A percentile compares a stretch with the other conserved stretches of the same genome.
Evolutionary conservation across 2,797 vertebrate species (phyloP).

Genomic region (Anabacerthia variegaticeps): DNA sequence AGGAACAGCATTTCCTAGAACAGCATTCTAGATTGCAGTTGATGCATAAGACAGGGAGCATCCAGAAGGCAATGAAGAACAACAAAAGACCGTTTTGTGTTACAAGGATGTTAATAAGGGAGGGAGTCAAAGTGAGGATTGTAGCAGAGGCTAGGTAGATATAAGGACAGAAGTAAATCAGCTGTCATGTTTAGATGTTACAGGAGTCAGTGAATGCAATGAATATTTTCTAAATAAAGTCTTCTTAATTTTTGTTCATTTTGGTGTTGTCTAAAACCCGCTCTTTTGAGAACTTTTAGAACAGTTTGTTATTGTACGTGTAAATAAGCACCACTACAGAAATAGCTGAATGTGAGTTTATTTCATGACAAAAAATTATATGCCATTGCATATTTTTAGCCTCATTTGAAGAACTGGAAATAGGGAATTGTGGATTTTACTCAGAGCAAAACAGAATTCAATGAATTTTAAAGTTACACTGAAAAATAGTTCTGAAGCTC

Average conservation of each 20-base stretch:
- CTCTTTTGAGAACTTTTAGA: neutral
- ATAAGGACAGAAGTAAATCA: neutral
- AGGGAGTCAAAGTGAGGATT: neutral
- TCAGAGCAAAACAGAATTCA: neutral
- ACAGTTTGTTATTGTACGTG: neutral
- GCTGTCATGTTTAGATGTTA: neutral
- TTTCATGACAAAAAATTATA: neutral
- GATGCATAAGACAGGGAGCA: neutral
- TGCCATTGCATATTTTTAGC: neutral
- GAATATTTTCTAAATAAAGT: neutral
- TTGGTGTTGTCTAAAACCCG: rapidly evolving
- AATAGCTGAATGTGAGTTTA: neutral
- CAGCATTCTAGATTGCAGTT: neutral
- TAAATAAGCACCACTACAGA: neutral
- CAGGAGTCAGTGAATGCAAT: neutral
- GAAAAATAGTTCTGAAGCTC: neutral
- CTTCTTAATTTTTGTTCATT: neutral
- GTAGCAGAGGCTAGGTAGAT: neutral
- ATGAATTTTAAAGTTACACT: neutral
- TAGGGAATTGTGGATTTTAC: neutral
- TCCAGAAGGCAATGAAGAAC: neutral
- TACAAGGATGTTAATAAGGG: neutral
- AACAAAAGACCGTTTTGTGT: neutral
- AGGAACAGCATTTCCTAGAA: neutral
- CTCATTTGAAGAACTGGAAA: neutral